phyloP scores from a whole-genome alignment of 2,113 vertebrate species.

The Anoura caudifer region DNA sequence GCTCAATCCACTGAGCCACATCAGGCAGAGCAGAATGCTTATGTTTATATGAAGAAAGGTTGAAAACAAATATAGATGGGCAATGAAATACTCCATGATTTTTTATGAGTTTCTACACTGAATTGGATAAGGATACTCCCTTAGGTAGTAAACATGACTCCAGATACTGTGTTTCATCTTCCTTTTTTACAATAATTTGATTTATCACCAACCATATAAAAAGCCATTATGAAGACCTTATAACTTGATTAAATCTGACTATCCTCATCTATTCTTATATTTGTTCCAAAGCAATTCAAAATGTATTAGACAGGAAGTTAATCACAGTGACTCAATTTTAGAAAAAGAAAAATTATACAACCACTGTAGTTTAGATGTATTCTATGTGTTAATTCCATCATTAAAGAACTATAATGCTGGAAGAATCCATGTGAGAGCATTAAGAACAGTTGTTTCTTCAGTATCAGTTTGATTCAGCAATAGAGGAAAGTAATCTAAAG shows the following conservation, averaged over 20 bases:
- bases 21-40: not conserved
- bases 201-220: slow-evolving; percentile 42
- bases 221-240: slow-evolving; percentile 46
- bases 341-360: slow-evolving; percentile 29
- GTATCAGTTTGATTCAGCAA: slow-evolving; percentile 8
- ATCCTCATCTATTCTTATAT: slow-evolving; percentile 1
- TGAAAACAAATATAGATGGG: slow-evolving; percentile 8
- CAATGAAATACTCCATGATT: slow-evolving; percentile 3
- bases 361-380: slow-evolving; percentile 4
- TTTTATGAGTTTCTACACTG: not conserved
- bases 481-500: not conserved
- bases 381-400: slow-evolving; percentile 16
- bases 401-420: slow-evolving; percentile 39
- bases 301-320: slow-evolving; percentile 52
- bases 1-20: too few relatives aligned
- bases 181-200: slow-evolving; percentile 45
- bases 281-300: not conserved
- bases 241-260: slow-evolving; percentile 55
- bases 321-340: slow-evolving; percentile 53
- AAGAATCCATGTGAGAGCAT: slow-evolving; percentile 15
- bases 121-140: not conserved
- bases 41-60: slow-evolving; percentile 31
- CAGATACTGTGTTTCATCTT: not conserved
- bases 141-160: not conserved
- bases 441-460: not conserved